These are phyloP conservation scores for Serrognathus titanus DNA, from an alignment of 2,888 invertebrate genomes.

Conservation along the genomic window DNA sequence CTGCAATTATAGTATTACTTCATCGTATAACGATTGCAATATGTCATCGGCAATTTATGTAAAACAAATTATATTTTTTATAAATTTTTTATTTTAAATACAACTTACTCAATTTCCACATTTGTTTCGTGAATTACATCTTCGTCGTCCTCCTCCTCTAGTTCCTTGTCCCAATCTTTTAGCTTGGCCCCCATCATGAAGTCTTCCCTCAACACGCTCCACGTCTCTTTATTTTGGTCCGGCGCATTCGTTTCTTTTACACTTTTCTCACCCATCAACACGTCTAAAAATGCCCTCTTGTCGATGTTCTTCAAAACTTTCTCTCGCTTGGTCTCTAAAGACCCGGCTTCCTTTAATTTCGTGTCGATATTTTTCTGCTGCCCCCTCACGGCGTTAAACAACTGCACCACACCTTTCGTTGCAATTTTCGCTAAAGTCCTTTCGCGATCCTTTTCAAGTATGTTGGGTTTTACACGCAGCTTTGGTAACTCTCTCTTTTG, in stretches of 20 bases:
- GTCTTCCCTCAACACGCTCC: conserved; percentile 74
- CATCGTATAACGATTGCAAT: neutral
- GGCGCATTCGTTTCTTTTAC: conserved; percentile 44
- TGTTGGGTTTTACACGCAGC: conserved; percentile 71
- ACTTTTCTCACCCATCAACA: conserved; percentile 69
- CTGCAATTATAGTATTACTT: conserved; percentile 2
- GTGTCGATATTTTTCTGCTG: conserved; percentile 77
- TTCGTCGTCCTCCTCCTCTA: conserved; percentile 49
- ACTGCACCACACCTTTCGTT: conserved; percentile 87
- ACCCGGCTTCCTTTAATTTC: conserved; percentile 68
- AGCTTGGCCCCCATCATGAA: conserved; percentile 86
- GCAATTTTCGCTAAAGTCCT: conserved; percentile 76
- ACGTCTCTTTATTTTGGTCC: conserved; percentile 46
- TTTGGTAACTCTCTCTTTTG: conserved; percentile 62
- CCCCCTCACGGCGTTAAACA: conserved; percentile 85
- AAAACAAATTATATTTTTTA: neutral
- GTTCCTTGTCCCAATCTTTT: conserved; percentile 88
- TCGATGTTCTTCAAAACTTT: conserved; percentile 72
- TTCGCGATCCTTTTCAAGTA: conserved; percentile 74
- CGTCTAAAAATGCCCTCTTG: conserved; percentile 73
- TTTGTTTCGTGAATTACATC: conserved; percentile 19
- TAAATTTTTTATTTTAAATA: neutral
- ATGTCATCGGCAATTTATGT: neutral
- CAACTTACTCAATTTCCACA: neutral
- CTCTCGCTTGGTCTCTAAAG: conserved; percentile 73